Conservation (phyloP, 2,113 vertebrate genomes). For the Charadrius vociferus region DNA sequence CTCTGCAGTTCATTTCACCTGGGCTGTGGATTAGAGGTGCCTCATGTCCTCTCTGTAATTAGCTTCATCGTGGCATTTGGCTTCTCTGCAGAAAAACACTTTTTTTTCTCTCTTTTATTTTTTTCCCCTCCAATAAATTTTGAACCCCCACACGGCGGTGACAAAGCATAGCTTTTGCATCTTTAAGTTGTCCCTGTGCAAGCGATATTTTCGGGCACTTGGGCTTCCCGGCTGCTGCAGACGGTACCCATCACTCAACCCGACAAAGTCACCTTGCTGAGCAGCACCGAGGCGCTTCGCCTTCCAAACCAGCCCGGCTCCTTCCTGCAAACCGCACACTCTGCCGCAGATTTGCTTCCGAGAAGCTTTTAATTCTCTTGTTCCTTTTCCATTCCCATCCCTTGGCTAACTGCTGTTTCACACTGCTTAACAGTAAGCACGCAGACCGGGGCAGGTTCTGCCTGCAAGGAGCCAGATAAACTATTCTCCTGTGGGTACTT, state of each 20-base stretch:
- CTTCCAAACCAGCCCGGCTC: background rate
- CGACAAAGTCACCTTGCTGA: background rate
- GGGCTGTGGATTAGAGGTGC: background rate
- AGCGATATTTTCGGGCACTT: background rate
- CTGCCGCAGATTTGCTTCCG: background rate
- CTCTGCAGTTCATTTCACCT: accelerated
- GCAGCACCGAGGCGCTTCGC: background rate
- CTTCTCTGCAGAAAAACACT: background rate
- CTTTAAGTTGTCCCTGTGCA: background rate
- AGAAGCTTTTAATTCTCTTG: background rate
- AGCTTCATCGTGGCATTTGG: background rate
- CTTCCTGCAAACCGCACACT: background rate
- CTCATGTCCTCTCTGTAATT: background rate
- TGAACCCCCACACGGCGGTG: accelerated
- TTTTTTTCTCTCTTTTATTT: no score
- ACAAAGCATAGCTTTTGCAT: background rate
- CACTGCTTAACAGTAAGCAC: background rate
- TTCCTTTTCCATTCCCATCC: background rate
- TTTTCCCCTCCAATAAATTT: background rate
- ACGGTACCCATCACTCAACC: background rate
- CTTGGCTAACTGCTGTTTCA: background rate
- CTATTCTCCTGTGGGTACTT: conserved; percentile 8
- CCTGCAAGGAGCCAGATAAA: conserved; percentile 5
- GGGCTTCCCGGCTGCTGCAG: background rate
- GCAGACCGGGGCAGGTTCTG: background rate